Evolutionary conservation across 2,113 vertebrate species (phyloP).

Genomic region (Clupea harengus): DNA sequence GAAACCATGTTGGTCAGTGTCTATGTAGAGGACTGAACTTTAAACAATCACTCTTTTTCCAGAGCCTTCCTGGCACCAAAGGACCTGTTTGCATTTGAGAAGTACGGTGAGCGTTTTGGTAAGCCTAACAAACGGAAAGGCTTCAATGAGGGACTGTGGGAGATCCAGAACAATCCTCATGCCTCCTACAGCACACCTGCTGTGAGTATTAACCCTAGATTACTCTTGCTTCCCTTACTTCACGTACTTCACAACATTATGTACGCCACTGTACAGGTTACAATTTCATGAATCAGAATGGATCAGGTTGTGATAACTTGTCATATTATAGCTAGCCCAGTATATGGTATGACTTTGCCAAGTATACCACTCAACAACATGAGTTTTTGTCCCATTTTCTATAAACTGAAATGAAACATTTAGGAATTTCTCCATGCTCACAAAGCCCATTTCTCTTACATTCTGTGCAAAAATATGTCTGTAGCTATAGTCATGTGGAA

Average conservation of each 20-base stretch:
- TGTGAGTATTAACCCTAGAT: slow-evolving; percentile 71
- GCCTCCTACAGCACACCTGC: slow-evolving; percentile 90
- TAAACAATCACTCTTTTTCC: slow-evolving; percentile 36
- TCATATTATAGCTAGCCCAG: neutral
- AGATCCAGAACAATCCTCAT: slow-evolving; percentile 98
- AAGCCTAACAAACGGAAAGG: slow-evolving; percentile 99
- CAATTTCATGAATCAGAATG: neutral
- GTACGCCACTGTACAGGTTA: neutral
- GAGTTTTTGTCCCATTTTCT: no score
- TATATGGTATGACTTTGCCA: neutral
- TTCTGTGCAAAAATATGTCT: no score
- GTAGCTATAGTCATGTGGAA: no score
- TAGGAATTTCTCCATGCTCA: no score
- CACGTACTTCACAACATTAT: neutral
- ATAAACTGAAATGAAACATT: no score
- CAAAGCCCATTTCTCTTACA: no score
- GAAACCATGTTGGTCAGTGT: neutral
- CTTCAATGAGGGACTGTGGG: slow-evolving; percentile 98
- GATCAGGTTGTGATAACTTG: neutral
- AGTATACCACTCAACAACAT: no score
- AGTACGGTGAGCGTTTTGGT: slow-evolving; percentile 90
- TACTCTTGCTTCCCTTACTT: no score
- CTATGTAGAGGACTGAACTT: neutral
- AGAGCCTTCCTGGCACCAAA: slow-evolving; percentile 95
- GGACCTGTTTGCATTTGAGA: slow-evolving; percentile 94